A percentile compares a stretch with the other conserved stretches of the same genome.
These are phyloP conservation scores for Anguilla obscura DNA, from an alignment of 2,797 vertebrate genomes.

Conservation along the genomic window DNA sequence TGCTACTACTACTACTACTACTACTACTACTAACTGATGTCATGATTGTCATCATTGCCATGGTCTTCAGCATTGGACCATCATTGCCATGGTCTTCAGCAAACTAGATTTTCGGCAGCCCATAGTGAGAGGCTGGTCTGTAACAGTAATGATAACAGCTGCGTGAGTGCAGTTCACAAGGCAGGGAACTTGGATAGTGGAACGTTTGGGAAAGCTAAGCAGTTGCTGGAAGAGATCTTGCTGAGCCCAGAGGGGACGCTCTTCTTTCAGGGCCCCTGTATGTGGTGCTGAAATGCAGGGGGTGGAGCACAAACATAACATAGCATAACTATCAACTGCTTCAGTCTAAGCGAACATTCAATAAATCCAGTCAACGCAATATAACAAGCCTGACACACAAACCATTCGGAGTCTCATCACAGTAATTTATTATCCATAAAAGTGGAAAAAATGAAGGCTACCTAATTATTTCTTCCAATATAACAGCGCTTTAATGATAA, in stretches of 20 bases:
- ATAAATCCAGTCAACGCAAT: not conserved
- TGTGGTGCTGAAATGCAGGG: not conserved
- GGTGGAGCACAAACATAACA: not conserved
- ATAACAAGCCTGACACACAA: not conserved
- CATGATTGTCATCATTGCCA: not conserved
- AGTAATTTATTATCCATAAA: not conserved
- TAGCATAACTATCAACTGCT: not conserved
- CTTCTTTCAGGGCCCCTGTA: not conserved
- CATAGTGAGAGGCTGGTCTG: not conserved
- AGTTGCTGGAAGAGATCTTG: not conserved
- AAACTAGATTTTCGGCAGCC: not conserved
- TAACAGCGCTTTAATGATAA: not conserved
- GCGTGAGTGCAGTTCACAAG: not conserved
- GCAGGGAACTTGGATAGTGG: not conserved
- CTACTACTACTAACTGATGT: not conserved
- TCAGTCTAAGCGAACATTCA: not conserved
- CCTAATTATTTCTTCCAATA: not conserved
- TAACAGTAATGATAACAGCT: not conserved
- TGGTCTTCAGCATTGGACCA: not conserved
- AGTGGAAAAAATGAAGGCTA: not conserved
- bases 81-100: not conserved
- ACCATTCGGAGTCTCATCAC: not conserved
- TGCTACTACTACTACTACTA: not conserved
- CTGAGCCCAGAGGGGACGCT: not conserved
- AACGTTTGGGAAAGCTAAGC: not conserved